Evolutionary conservation across 2,113 vertebrate species (phyloP), one percentile per base, ranked within the genome.

Genomic region (Symphodus melops): DNA sequence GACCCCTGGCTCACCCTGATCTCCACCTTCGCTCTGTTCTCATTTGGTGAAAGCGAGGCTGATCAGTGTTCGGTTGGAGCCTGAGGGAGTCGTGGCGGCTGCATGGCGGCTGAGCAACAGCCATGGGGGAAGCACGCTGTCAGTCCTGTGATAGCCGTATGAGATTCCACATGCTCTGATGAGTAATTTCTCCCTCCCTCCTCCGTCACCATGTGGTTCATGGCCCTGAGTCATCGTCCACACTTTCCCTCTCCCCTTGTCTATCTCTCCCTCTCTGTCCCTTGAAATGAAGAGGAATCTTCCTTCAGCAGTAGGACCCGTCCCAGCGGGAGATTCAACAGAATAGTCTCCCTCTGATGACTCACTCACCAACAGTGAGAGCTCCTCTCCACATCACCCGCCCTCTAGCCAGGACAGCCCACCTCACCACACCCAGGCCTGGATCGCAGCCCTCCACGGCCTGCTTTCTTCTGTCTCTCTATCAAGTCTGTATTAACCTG

Each of bases 121-220:
- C 75, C 64, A 52, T 68, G 77, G 63, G 89, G 82, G 82, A 89
- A 85, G 79, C 82, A 86, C 78, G 52, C 83, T 81, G 92, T 92
- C 94, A 94, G 95, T 96, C 96, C 95, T 96, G 95, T 96, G 96
- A 95, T 94, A 94, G 92, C 88, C 74, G 68, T 90, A 94, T 95
- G 94, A 95, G 95, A 96, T 95, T 96, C 95, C 95, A 94, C 91
- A 91, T 93, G 95, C 94, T 94, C 92, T 93, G 90, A 93, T 96
- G 96, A 97, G 95, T 96, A 96, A 97, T 93, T 93, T 92, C 94
- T 94, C 90, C 76, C 90, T 89, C 91, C 90, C 76, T 92, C 90
- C 87, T 93, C 92, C 91, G 85, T 80, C 72, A 41, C 83, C 86
- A 88, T 92, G 92, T 94, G 96, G 94, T 95, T 93, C 92, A 85